Conservation (phyloP, 2,113 vertebrate genomes). For the Engystomops pustulosus region DNA sequence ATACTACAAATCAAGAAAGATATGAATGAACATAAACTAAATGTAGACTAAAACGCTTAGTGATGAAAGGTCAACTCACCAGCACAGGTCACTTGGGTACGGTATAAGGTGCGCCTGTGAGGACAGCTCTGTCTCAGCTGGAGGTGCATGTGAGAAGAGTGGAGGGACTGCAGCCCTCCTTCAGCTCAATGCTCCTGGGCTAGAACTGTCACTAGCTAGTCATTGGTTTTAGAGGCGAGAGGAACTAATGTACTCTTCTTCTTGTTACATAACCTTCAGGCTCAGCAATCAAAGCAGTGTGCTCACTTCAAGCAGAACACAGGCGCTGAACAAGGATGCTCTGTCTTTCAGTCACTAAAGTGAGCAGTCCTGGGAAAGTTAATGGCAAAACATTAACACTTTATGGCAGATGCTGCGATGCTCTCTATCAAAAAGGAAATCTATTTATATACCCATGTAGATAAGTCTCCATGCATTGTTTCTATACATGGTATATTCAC, state of each 20-base stretch:
- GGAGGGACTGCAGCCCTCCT: conserved; percentile 61
- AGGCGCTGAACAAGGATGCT: conserved; percentile 50
- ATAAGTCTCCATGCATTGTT: not conserved
- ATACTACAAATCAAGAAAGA: not conserved
- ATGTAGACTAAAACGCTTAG: not conserved
- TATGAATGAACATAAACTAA: not conserved
- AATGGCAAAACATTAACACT: conserved; percentile 44
- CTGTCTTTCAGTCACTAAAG: conserved; percentile 60
- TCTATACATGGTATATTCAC: not conserved
- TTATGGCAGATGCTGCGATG: not conserved
- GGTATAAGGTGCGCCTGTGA: conserved; percentile 64
- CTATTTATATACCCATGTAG: not conserved
- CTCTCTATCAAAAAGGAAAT: not conserved
- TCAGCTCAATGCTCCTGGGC: conserved; percentile 67
- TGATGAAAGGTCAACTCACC: conserved; percentile 35
- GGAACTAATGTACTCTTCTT: conserved; percentile 69
- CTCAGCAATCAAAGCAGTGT: conserved; percentile 68
- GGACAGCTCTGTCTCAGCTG: conserved; percentile 62
- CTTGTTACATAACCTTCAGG: conserved; percentile 78
- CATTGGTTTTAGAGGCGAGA: conserved; percentile 70
- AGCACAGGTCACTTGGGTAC: conserved; percentile 45
- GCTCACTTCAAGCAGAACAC: conserved; percentile 60
- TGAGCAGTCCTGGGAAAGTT: conserved; percentile 52
- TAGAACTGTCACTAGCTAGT: conserved; percentile 74
- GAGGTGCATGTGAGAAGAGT: conserved; percentile 65